Evolutionary conservation across 2,888 invertebrate genomes (phyloP), one percentile per base, ranked within the genome.

Genomic region (Ennomos erosarius): DNA sequence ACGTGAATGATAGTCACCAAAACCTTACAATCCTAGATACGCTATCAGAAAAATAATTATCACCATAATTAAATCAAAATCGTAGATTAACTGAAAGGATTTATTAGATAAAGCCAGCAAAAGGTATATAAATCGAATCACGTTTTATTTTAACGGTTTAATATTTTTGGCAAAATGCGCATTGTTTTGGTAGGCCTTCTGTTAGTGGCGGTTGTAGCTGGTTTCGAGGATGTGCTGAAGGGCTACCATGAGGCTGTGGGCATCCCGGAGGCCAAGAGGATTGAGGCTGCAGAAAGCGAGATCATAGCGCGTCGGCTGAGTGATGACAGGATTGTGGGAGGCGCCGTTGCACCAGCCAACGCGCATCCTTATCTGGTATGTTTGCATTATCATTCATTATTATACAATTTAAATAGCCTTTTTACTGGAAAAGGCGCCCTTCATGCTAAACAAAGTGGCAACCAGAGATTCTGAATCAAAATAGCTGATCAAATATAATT

Each of bases 221-320:
- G 74, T 0, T 52, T 64, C 8, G 68, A 73, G 53, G 71, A 69
- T 39, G 71, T 75, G 9, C 52, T 58, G 13, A 56, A 38, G 9
- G 67, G 76, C 8, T 88, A 88, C 67, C 86, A 87, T 46, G 62
- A 72, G 33, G 61, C 69, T 6, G 68, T 85, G 3, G 88, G 87
- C 9, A 84, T 88, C 40, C 87, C 86, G 6, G 59, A 71, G 9
- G 87, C 85, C 0, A 67, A 67, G 43, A 75, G 74, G 67, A 81
- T 88, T 54, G 84, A 77, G 69, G 78, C 69, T 1, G 55, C 64
- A 3, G 84, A 86, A 62, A 76, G 82, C 11, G 51, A 36, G 39
- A 40, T 61, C 33, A 8, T 54, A 46, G 39, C 1, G 9, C 46
- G 5, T 16, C n/a, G 38, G 26, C 0, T 11, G 11, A 8, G 1